A percentile compares a stretch with the other conserved stretches of the same genome.
Conservation (phyloP, 2,888 invertebrate species). For the Spilosoma lubricipeda region DNA sequence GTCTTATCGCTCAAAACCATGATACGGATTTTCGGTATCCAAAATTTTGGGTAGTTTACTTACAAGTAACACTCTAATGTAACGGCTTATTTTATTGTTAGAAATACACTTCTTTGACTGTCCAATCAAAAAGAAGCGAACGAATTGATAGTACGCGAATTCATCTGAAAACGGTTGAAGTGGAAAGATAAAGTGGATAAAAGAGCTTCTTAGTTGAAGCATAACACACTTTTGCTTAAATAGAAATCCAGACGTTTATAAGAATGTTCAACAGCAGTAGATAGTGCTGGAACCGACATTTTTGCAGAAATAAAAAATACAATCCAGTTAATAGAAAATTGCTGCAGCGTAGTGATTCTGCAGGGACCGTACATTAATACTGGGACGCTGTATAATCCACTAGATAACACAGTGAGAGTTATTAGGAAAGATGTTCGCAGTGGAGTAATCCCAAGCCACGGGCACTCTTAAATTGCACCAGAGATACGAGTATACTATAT, state of each 20-base stretch:
- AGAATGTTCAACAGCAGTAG: not conserved
- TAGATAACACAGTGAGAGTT: constrained; percentile 28
- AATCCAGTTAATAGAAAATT: not conserved
- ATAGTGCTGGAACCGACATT: not conserved
- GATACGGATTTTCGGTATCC: no score
- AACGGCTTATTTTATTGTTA: not conserved
- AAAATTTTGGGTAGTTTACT: no score
- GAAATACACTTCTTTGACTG: not conserved
- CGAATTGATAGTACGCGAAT: not conserved
- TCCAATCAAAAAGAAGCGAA: not conserved
- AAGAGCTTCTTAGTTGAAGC: not conserved
- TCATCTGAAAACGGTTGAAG: not conserved
- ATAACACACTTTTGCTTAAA: not conserved
- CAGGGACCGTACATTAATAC: not conserved
- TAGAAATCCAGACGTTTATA: not conserved
- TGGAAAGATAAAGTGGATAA: not conserved
- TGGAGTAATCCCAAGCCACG: constrained; percentile 34
- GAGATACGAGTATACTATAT: constrained; percentile 37
- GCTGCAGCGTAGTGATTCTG: not conserved
- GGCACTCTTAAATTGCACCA: constrained; percentile 38
- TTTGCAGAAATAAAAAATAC: not conserved
- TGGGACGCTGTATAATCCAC: not conserved
- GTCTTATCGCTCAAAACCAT: no score
- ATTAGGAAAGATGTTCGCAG: constrained; percentile 37
- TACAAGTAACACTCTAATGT: no score